Percentiles rank a stretch among this genome's conserved stretches.
Conservation (phyloP, 2,113 vertebrate species). For the Puffinus mauretanicus region DNA sequence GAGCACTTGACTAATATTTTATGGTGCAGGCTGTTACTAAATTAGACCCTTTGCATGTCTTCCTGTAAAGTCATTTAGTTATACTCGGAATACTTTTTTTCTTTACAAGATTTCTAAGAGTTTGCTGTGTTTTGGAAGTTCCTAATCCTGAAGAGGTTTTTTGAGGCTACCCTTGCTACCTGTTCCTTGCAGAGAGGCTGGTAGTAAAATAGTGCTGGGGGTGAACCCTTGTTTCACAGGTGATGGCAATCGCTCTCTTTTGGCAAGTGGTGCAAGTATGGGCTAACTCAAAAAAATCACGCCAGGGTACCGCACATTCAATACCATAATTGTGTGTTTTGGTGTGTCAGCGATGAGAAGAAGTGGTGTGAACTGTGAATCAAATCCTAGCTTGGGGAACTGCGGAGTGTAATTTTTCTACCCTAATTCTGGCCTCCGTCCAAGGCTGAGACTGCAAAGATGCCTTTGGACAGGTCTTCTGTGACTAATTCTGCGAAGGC, state of each 20-base stretch:
- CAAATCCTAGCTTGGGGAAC: neutral
- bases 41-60: constrained; percentile 40
- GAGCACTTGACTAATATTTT: constrained; percentile 71
- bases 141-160: neutral
- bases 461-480: neutral
- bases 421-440: neutral
- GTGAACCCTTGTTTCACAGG: neutral
- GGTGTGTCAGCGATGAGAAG: neutral
- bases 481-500: neutral
- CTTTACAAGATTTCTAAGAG: constrained; percentile 22
- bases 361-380: neutral
- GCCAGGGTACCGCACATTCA: neutral
- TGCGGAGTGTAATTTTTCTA: neutral
- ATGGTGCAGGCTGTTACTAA: constrained; percentile 56
- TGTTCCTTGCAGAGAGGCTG: neutral
- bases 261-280: neutral
- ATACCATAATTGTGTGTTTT: neutral
- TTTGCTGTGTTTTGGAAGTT: constrained; percentile 16
- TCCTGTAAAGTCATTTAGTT: constrained; percentile 46
- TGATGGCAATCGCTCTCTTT: neutral
- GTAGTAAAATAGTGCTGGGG: neutral
- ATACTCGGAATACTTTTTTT: neutral
- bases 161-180: neutral
- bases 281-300: neutral
- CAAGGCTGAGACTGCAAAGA: neutral